phyloP scores from a whole-genome alignment of 2,113 vertebrate genomes.

The Raphicerus campestris region DNA sequence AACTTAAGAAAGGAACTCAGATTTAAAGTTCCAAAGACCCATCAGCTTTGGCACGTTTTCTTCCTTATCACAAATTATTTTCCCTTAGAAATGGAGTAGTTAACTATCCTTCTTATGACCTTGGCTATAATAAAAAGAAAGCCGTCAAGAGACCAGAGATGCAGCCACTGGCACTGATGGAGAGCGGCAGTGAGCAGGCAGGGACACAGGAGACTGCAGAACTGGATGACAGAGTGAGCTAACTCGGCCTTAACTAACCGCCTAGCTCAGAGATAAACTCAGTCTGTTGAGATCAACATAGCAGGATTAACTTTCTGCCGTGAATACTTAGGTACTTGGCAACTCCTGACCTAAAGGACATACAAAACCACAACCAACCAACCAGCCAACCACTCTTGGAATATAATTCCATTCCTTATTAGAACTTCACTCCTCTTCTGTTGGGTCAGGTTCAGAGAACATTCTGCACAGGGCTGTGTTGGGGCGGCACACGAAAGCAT shows the following conservation, averaged over 20 bases:
- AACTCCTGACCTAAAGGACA: neutral
- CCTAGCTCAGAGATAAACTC: neutral
- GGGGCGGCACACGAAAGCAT: slow-evolving; percentile 84
- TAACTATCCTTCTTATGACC: neutral
- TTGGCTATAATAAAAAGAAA: neutral
- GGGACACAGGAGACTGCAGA: neutral
- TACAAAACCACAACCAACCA: neutral
- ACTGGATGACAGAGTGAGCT: neutral
- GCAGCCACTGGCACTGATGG: neutral
- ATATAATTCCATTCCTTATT: accelerated
- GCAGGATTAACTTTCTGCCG: neutral
- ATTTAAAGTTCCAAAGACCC: neutral
- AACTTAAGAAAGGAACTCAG: slow-evolving; percentile 4
- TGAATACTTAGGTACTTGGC: neutral
- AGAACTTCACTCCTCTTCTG: slow-evolving; percentile 8
- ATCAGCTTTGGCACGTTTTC: neutral
- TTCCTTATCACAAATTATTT: neutral
- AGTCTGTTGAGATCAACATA: neutral
- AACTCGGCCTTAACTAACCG: neutral
- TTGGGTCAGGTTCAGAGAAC: slow-evolving; percentile 24
- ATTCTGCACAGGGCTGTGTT: slow-evolving; percentile 76
- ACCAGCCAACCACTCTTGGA: neutral
- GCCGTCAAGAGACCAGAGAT: neutral
- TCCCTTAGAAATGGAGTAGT: neutral
- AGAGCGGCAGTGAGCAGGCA: neutral